phyloP scores from a whole-genome alignment of 2,797 vertebrate genomes.

The Pampus argenteus region DNA sequence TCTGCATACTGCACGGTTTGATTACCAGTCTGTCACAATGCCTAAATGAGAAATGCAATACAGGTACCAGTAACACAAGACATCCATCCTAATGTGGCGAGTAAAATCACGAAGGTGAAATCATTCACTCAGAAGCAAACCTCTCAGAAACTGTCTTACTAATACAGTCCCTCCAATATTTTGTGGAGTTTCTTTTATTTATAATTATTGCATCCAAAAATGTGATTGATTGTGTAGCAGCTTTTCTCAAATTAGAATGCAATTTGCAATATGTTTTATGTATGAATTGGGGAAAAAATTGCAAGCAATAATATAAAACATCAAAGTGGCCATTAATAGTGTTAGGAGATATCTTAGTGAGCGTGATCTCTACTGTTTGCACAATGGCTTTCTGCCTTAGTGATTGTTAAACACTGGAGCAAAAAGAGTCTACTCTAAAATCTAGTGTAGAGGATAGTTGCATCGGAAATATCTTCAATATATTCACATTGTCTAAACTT shows the following conservation, averaged over 20 bases:
- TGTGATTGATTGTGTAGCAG: too few species aligned
- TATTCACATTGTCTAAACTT: too few species aligned
- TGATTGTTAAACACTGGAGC: not conserved
- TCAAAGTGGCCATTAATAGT: not conserved
- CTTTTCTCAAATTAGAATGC: too few species aligned
- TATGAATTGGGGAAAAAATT: too few species aligned
- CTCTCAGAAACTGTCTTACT: slow-evolving; percentile 7
- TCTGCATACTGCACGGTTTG: not conserved
- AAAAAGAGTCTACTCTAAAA: not conserved
- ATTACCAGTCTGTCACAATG: slow-evolving; percentile 16
- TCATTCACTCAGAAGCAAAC: slow-evolving; percentile 8
- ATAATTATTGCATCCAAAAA: too few species aligned
- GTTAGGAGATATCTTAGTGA: not conserved
- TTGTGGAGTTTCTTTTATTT: too few species aligned
- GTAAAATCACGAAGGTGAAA: slow-evolving; percentile 26
- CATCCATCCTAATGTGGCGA: slow-evolving; percentile 13
- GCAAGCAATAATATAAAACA: not conserved
- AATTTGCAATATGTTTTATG: too few species aligned
- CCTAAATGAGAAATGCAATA: slow-evolving; percentile 8
- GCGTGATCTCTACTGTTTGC: slow-evolving; percentile 8
- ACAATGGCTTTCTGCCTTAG: slow-evolving; percentile 4
- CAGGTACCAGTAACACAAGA: slow-evolving; percentile 1
- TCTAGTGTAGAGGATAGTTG: not conserved
- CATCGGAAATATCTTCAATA: too few species aligned
- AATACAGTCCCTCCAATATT: too few species aligned